phyloP scores from a whole-genome alignment of 2,113 vertebrate species.

The Cyphomyrus discorhynchus region DNA sequence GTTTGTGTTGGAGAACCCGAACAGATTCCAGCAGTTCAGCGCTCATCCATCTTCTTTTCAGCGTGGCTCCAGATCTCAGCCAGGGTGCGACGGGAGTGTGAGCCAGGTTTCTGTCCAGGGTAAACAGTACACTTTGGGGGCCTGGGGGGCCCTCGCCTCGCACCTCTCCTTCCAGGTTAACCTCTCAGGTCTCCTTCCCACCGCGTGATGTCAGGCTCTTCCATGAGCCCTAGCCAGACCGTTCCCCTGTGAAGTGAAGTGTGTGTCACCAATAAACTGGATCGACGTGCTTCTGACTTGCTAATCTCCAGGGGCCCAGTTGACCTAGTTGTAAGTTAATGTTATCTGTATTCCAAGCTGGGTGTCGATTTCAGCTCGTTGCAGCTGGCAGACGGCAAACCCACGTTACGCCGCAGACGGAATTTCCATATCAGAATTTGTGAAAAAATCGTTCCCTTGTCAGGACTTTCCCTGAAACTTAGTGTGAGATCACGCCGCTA shows the following conservation, averaged over 20 bases:
- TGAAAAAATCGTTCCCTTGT: not conserved
- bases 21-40: not conserved
- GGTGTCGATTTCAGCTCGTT: not conserved
- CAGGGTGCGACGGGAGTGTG: not conserved
- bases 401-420: not conserved
- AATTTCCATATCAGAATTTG: not conserved
- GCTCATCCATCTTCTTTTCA: conserved; percentile 5
- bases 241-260: not conserved
- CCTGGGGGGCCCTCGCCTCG: not conserved
- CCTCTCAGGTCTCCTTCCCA: not conserved
- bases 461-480: not conserved
- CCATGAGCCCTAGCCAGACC: not conserved
- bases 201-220: not conserved
- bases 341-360: not conserved
- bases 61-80: not conserved
- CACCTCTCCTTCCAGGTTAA: not conserved
- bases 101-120: not conserved
- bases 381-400: not conserved
- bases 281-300: not conserved
- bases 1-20: not conserved
- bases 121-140: not conserved
- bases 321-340: conserved; percentile 3
- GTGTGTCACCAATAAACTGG: not conserved
- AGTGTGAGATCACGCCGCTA: not conserved
- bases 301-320: not conserved